These are phyloP conservation scores for Triplophysa tibetana DNA, from an alignment of 2,113 vertebrate genomes.

Conservation along the genomic window DNA sequence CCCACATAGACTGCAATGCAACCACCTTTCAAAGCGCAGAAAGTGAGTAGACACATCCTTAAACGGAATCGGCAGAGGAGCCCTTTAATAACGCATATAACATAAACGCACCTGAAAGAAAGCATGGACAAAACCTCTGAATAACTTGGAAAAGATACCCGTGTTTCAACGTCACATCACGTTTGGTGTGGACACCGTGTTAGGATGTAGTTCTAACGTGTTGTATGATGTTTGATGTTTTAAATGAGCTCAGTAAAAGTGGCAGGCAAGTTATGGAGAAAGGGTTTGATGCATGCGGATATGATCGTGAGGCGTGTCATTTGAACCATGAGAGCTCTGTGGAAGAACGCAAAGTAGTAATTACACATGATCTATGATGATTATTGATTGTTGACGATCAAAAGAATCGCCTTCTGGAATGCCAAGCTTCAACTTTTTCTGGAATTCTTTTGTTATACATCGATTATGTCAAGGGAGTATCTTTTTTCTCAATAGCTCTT, in stretches of 20 bases:
- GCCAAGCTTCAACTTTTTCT: conserved; percentile 17
- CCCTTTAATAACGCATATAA: no score
- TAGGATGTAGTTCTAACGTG: no score
- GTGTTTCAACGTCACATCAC: no score
- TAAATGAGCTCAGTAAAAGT: background rate
- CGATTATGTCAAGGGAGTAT: conserved; percentile 1
- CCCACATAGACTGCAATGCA: no score
- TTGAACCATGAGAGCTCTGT: background rate
- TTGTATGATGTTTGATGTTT: no score
- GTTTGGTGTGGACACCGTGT: no score
- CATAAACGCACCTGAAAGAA: no score
- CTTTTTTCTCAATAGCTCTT: background rate
- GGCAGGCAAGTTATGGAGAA: background rate
- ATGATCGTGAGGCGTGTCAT: background rate
- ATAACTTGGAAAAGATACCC: no score
- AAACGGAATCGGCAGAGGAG: no score
- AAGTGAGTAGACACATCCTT: no score
- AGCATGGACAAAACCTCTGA: no score
- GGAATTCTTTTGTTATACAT: background rate
- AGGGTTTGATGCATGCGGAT: background rate
- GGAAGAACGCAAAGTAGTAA: background rate
- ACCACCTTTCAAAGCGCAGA: no score
- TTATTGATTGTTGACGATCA: background rate
- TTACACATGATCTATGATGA: background rate
- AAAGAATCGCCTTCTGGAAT: background rate